Evolutionary conservation across 2,113 vertebrate species (phyloP).

Genomic region (Gila orcuttii): DNA sequence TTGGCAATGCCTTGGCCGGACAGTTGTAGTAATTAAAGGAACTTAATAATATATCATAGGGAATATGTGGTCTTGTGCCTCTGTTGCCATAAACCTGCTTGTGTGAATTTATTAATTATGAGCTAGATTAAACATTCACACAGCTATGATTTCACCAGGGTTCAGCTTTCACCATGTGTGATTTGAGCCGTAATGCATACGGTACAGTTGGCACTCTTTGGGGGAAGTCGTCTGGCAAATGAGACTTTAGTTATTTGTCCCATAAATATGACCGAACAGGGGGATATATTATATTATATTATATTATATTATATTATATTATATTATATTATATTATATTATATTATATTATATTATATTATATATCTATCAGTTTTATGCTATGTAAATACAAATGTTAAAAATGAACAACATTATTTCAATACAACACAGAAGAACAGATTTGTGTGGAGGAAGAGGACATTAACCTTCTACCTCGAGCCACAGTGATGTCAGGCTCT

Average conservation of each 20-base stretch:
- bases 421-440: neutral
- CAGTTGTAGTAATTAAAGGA: neutral
- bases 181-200: neutral
- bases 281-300: neutral
- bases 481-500: constrained; percentile 46
- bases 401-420: neutral
- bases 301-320: neutral
- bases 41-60: neutral
- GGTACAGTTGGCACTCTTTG: neutral
- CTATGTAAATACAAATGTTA: neutral
- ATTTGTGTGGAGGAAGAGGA: neutral
- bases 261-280: neutral
- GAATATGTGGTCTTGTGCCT: neutral
- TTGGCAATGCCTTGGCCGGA: neutral
- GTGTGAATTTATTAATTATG: constrained; percentile 3
- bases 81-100: constrained; percentile 13
- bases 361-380: neutral
- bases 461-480: neutral
- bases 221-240: neutral
- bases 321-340: constrained; percentile 4
- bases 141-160: neutral
- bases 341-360: neutral
- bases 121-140: neutral
- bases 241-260: constrained; percentile 1
- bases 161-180: neutral